Evolutionary conservation across 2,888 invertebrate species (phyloP), one percentile per base, ranked within the genome.

Genomic region (Osmoderma eremita): DNA sequence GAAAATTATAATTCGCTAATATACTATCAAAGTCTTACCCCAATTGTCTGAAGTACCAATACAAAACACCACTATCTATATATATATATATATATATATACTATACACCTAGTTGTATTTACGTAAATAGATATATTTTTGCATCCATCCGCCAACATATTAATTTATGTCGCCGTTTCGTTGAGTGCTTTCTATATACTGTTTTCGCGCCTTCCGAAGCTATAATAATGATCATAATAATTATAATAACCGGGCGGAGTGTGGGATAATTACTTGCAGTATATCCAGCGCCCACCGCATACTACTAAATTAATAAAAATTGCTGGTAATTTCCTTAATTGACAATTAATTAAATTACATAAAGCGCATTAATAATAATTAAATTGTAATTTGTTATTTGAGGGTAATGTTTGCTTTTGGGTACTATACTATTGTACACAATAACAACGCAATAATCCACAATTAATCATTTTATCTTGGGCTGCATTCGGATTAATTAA

Each of bases 301-400:
- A 15, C 15, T 30, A 53, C 56, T 22, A 48, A 22, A 50, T 41
- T 63, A 51, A 51, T 42, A 65, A 58, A 65, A 65, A 65, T 65
- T 64, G 51, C 53, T 53, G 63, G 75, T 77, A 78, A 79, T 78
- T 77, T 74, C 76, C 74, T 76, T 79, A 79, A 79, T 80, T 74
- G 75, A 70, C 75, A 73, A 75, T 78, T 79, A 80, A 79, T 79
- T 77, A 76, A 78, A 80, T 80, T 80, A 79, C 78, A 71, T 75
- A 75, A 74, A 75, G 66, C 65, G 72, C 74, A 76, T 76, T 75
- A 76, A 76, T 76, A 75, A 76, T 74, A 75, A 76, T 76, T 76
- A 76, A 76, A 76, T 74, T 71, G 74, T 71, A 75, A 76, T 75
- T 76, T 73, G 71, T 73, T 68, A 45, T 61, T 61, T 30, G 30